Base-by-base conservation (phyloP, 2,113 vertebrate species). In the Microtus oregoni region DNA sequence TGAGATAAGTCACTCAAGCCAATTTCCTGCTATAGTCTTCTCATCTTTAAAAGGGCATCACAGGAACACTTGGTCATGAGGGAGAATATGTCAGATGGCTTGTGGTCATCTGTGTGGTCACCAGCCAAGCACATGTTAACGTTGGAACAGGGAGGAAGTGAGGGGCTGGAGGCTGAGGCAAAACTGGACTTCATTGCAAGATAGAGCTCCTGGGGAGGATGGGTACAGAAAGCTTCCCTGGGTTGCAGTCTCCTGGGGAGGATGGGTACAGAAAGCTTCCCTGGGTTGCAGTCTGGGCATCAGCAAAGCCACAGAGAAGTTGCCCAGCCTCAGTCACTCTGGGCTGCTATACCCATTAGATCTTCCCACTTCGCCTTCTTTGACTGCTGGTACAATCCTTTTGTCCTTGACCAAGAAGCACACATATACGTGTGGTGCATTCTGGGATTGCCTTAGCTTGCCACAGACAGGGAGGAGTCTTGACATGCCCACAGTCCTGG, bases 311-410 rank as follows among this genome's bases (percentile, higher is more conserved):
- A 79, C 13, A n/a, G 87, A 85, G 89, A 44, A 44, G 28, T 85
- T 94, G 91, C 70, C 83, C 70, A 90, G 75, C 90, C 95, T 94
- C 83, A 55, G 15, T 70, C 41, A 76, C 68, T 47, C 90, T 22
- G 63, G 26, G 2, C n/a, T 20, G 35, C 70, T 65, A 55, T 79
- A 90, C 81, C 32, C 92, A 81, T 72, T 70, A 90, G 73, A 86
- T 81, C 58, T 91, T 85, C 50, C 26, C 76, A 91, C 73, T 77
- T 86, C 28, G 68, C 87, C 79, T 85, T 86, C 89, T 50, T 79
- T 63, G 61, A 78, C 61, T 94, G 35, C 72, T 83, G 87, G 28
- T 20, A 52, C 88, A 65, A 92, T 87, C 85, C 92, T 82, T 95
- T 92, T 89, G 89, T 63, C 20, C 52, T 30, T 65, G 70, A 73